Percentiles rank a stretch among this genome's conserved stretches.
Evolutionary conservation across 2,797 vertebrate species (phyloP).

Genomic region (Myotis daubentonii): DNA sequence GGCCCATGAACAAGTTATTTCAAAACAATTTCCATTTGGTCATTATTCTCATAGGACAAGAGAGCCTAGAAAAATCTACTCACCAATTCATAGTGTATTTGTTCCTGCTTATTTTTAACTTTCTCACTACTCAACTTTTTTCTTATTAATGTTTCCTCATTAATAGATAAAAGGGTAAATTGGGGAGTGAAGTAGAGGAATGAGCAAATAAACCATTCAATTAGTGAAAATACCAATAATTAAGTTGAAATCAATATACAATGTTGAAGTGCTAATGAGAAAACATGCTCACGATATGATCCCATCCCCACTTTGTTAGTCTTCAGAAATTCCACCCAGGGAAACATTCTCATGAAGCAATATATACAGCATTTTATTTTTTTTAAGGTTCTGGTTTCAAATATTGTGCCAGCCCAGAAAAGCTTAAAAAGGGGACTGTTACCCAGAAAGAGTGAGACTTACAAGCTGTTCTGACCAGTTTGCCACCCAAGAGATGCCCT

Average conservation of each 20-base stretch:
- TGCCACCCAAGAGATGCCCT: neutral
- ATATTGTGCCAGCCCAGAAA: neutral
- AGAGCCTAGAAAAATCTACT: constrained; percentile 10
- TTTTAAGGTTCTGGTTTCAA: neutral
- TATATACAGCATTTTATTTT: neutral
- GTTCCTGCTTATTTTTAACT: constrained; percentile 5
- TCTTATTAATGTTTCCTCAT: neutral
- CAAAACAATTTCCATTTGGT: constrained; percentile 26
- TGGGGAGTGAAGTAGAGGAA: neutral
- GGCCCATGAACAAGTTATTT: neutral
- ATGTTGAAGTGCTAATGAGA: neutral
- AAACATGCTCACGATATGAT: neutral
- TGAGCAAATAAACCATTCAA: neutral
- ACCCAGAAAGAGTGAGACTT: constrained; percentile 1
- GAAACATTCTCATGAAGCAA: neutral
- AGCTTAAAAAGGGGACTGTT: neutral
- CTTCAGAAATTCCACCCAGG: neutral
- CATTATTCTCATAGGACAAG: constrained; percentile 33
- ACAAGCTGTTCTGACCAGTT: neutral
- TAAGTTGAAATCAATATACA: neutral
- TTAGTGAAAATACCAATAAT: neutral
- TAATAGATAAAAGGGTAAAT: neutral
- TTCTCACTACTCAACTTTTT: neutral
- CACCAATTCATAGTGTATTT: neutral
- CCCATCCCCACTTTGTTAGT: neutral